Evolutionary conservation across 2,113 vertebrate species (phyloP).

Genomic region (Orthonyx spaldingii): DNA sequence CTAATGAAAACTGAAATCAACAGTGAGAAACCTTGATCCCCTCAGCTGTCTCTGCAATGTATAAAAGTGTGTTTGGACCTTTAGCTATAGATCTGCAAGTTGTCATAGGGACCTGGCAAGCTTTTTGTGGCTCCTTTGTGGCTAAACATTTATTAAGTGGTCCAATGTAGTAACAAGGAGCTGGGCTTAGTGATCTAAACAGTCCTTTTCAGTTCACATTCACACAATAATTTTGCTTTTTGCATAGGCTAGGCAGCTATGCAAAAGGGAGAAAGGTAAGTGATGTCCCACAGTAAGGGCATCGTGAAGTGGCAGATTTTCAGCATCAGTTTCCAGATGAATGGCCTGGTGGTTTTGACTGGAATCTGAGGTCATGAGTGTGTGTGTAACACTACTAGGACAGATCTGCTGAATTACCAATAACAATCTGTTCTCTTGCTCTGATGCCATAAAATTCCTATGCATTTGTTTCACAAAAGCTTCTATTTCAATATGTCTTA

Average conservation of each 20-base stretch:
- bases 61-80: rapidly evolving
- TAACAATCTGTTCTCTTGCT: not conserved
- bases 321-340: not conserved
- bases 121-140: not conserved
- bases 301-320: not conserved
- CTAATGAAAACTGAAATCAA: not conserved
- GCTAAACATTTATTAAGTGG: not conserved
- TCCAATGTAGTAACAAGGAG: not conserved
- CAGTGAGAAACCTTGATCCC: not conserved
- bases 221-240: not conserved
- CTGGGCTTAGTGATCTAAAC: not conserved
- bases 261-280: not conserved
- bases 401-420: not conserved
- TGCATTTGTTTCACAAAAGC: not conserved
- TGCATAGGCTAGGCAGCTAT: not conserved
- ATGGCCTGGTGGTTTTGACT: not conserved
- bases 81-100: not conserved
- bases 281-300: not conserved
- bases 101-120: not conserved
- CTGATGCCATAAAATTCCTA: not conserved
- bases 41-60: not conserved
- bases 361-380: not conserved
- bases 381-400: not conserved
- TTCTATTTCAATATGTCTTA: not conserved
- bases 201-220: not conserved